Evolutionary conservation across 1,140 invertebrate genomes (phyloP), one percentile per base, ranked within the genome.

Genomic region (Drosophila albomicans): DNA sequence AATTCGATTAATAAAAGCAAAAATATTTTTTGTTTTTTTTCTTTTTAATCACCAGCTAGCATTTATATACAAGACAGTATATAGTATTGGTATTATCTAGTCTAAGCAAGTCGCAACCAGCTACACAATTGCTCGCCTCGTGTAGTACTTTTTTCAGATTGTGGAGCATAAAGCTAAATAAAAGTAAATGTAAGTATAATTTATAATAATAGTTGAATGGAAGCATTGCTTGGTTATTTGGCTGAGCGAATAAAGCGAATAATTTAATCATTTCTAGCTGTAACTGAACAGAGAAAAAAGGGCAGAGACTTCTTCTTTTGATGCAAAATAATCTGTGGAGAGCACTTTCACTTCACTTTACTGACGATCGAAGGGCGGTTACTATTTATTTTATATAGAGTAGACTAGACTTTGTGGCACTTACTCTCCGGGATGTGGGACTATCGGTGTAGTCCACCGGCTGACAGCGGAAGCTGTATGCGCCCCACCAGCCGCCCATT

Each of bases 391-490:
- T 45, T 1, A 46, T 16, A 45, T 20, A 41, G 13, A 38, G 32
- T 32, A 32, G 32, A 32, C 32, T 32, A 32, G 5, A 32, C 32
- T 7, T 15, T 32, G 64, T 54, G 67, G 71, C 75, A 94, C 96
- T 96, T 95, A 98, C 97, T 94, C 96, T 94, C 92, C 96, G 93
- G 58, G 96, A 96, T 76, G 94, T 94, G 15, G 96, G 95, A 92
- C 95, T 95, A 91, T 95, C 93, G 11, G 95, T 95, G 93, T 98
- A 97, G 92, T 97, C 96, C 73, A 98, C 97, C 7, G 97, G 96
- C 93, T 98, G 96, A 93, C 97, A 98, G 78, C 95, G 94, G 87
- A 97, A 97, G 93, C 95, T 98, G 94, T 98, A 97, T 51, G 95
- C 93, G 71, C 93, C 93, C 94, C 95, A 96, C 96, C 96, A 96